Evolutionary conservation across 2,797 vertebrate species (phyloP).

Genomic region (Xenentodon cancila): DNA sequence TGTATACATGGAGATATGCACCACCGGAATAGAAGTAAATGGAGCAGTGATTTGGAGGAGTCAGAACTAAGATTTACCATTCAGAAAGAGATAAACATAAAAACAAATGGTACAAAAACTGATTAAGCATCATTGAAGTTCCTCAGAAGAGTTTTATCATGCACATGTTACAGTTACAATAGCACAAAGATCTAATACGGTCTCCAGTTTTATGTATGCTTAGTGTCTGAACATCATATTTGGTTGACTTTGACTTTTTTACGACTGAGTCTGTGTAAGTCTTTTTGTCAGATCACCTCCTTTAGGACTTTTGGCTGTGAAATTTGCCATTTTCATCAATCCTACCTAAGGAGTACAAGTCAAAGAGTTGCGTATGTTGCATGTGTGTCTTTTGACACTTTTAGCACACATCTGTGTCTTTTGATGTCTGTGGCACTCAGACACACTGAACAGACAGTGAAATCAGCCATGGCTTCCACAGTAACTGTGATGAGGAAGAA

Average conservation of each 20-base stretch:
- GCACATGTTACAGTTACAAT: constrained; percentile 20
- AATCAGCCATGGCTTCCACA: constrained; percentile 8
- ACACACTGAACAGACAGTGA: background rate
- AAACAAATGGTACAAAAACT: background rate
- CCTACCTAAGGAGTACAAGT: background rate
- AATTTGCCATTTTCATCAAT: constrained; percentile 11
- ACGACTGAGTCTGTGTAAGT: background rate
- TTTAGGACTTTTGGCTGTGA: background rate
- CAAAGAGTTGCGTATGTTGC: constrained; percentile 9
- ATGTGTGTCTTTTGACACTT: background rate
- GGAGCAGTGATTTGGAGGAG: constrained; percentile 28
- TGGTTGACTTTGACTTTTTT: background rate
- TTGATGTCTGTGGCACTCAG: background rate
- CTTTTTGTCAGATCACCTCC: background rate
- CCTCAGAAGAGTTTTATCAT: constrained; percentile 25
- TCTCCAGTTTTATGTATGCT: background rate
- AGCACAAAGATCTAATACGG: background rate
- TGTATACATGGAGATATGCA: constrained; percentile 14
- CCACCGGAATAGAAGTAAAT: constrained; percentile 53
- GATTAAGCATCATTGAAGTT: constrained; percentile 10
- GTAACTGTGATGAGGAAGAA: constrained; percentile 5
- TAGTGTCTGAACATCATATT: background rate
- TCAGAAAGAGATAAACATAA: constrained; percentile 13
- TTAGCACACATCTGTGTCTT: background rate
- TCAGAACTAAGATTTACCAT: constrained; percentile 40